Evolutionary conservation across 2,113 vertebrate species (phyloP).

Genomic region (Thryonomys swinderianus): DNA sequence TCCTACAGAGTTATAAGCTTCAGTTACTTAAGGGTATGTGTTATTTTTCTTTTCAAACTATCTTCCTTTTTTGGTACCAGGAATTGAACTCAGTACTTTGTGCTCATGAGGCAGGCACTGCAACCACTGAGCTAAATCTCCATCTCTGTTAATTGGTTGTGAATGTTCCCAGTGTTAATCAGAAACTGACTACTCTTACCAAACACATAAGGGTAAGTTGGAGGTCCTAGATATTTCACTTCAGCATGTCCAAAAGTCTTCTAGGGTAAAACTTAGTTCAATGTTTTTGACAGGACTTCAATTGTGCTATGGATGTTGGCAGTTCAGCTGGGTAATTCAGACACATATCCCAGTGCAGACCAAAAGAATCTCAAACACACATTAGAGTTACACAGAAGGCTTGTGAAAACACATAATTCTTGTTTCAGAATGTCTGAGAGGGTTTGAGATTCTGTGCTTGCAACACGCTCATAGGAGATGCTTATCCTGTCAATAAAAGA

Average conservation of each 20-base stretch:
- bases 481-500: background rate
- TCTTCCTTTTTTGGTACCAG: too few species aligned
- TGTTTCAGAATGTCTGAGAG: background rate
- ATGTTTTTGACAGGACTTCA: background rate
- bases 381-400: background rate
- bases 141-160: background rate
- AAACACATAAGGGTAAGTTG: background rate
- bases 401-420: background rate
- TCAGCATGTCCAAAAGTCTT: background rate
- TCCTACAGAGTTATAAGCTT: background rate
- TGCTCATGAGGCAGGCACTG: too few species aligned
- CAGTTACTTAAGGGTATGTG: background rate
- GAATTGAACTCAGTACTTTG: too few species aligned
- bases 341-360: background rate
- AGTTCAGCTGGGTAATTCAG: background rate
- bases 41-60: background rate
- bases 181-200: background rate
- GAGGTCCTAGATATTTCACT: background rate
- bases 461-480: background rate
- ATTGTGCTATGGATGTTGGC: background rate
- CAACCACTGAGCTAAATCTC: too few species aligned
- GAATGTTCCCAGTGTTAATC: background rate
- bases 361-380: background rate
- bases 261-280: background rate
- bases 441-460: background rate